Base-by-base conservation (phyloP, 1,140 invertebrate genomes). In the Caenorhabditis brenneri region DNA sequence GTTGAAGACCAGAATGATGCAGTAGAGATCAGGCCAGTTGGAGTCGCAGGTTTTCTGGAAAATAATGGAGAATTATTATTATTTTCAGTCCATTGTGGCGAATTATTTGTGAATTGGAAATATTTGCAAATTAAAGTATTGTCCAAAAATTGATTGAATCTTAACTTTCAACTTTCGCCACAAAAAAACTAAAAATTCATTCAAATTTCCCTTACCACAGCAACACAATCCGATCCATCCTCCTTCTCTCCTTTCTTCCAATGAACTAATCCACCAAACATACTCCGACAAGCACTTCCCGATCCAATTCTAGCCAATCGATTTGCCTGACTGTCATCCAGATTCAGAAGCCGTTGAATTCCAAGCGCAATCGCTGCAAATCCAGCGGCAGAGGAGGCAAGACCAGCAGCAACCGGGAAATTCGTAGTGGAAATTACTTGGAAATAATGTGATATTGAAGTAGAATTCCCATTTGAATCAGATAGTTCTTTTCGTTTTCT, bases 371-470 rank as follows among this genome's bases (percentile, higher is more conserved):
- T 88, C 10, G 90, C 90, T 22, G 97, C 96, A 92, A 98, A 99
- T 29, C 97, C 98, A 81, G 97, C 96, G 82, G 98, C 97, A 85
- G 97, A 98, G 4, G 96, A 98, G 7, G 98, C 97, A 33, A 99
- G 92, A 1, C 98, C 98, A 85, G 97, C 97, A 29, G 97, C 97
- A 24, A 97, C 99, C 24, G 98, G 97, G 91, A 99, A 99, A 93
- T 99, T 99, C 92, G 99, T 99, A 88, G 94, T 94, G 0, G 97
- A 99, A 91, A 51, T 29, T 12, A 87, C 88, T 88, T 92, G 93
- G 55, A 88, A 82, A 42, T 74, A 36, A 31, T 46, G 19, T 24
- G 69, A 80, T 15, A 29, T 7, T n/a, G n/a, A n/a, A 22, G 0
- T 16, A 22, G 15, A 1, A 81, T 60, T 53, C 29, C 48, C 80